These are phyloP conservation scores for Nesoenas mayeri DNA, from an alignment of 2,113 vertebrate genomes.

Conservation along the genomic window DNA sequence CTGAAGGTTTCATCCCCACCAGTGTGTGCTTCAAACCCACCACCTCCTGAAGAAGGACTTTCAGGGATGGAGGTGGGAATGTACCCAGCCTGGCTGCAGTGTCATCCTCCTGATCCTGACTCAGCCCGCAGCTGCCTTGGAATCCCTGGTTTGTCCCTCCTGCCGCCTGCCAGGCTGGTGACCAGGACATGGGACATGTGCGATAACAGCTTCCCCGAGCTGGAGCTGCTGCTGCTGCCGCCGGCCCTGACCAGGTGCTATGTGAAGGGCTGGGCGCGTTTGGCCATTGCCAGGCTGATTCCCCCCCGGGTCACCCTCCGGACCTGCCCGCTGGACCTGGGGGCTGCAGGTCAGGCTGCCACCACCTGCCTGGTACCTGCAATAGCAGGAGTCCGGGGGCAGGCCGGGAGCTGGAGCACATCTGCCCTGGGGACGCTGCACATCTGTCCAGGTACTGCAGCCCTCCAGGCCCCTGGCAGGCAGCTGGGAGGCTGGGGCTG, in stretches of 20 bases:
- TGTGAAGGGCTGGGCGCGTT: neutral
- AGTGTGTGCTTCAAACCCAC: neutral
- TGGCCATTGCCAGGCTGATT: neutral
- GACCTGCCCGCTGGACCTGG: neutral
- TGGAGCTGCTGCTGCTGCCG: neutral
- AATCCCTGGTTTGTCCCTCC: neutral
- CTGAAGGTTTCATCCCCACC: neutral
- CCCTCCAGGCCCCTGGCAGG: neutral
- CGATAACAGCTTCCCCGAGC: neutral
- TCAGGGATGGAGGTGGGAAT: neutral
- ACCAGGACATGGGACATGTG: neutral
- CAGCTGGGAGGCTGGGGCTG: neutral
- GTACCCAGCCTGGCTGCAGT: rapidly evolving
- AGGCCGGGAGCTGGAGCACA: neutral
- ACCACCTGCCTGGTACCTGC: slow-evolving; percentile 10
- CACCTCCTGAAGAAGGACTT: neutral
- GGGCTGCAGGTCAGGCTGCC: slow-evolving; percentile 17
- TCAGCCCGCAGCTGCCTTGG: neutral
- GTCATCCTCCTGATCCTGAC: neutral
- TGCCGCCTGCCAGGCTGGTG: neutral
- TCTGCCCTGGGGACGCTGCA: neutral
- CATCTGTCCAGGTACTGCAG: neutral
- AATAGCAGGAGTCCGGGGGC: neutral
- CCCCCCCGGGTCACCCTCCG: neutral
- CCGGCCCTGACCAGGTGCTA: rapidly evolving